These are phyloP conservation scores for Mastacembelus armatus DNA, from an alignment of 2,797 vertebrate genomes.

Conservation along the genomic window DNA sequence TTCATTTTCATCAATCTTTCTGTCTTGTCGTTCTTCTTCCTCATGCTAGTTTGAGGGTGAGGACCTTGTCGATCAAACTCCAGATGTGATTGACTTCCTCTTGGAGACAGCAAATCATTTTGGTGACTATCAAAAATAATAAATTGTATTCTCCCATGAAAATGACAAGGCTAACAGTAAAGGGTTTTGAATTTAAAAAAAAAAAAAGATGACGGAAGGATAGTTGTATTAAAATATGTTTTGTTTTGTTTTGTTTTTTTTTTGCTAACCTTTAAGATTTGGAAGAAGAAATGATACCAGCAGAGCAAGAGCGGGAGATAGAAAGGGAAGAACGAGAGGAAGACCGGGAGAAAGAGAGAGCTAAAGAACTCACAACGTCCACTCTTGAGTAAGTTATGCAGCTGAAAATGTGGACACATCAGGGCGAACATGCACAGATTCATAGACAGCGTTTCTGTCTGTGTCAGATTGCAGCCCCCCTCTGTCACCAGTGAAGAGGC, in stretches of 20 bases:
- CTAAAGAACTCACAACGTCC: constrained; percentile 57
- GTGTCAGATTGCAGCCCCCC: constrained; percentile 68
- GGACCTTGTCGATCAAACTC: constrained; percentile 66
- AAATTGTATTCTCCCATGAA: not conserved
- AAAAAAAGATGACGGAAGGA: not conserved
- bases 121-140: no score
- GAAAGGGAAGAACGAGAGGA: constrained; percentile 32
- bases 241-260: no score
- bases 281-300: constrained; percentile 27
- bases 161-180: not conserved
- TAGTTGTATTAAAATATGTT: no score
- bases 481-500: constrained; percentile 51
- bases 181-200: not conserved
- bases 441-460: constrained; percentile 1
- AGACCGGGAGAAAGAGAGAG: constrained; percentile 33
- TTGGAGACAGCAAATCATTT: no score
- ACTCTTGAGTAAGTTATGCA: constrained; percentile 62
- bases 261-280: constrained; percentile 21
- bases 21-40: not conserved
- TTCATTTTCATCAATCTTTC: not conserved
- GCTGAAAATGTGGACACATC: not conserved
- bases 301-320: constrained; percentile 37
- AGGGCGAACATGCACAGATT: not conserved
- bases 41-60: constrained; percentile 76
- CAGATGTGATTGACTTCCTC: constrained; percentile 68